phyloP scores from a whole-genome alignment of 2,113 vertebrate species.

The Nematolebias whitei region DNA sequence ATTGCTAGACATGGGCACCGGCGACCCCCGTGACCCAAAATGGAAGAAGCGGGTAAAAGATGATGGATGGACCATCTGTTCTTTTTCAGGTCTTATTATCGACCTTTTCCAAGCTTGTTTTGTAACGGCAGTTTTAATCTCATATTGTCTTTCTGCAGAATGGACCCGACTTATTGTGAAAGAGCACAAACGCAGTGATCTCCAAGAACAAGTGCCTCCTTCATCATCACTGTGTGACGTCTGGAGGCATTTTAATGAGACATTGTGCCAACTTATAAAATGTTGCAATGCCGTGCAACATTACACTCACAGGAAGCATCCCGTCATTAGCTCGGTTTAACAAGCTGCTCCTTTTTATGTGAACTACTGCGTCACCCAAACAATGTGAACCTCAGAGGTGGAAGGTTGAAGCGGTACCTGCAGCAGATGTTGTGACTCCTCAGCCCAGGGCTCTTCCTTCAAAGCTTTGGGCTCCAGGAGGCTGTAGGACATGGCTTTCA shows the following conservation, averaged over 20 bases:
- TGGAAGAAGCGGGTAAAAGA: no score
- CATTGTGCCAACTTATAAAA: constrained; percentile 25
- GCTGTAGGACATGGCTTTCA: constrained; percentile 50
- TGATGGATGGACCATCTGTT: no score
- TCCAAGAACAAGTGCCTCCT: background rate
- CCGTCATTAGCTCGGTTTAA: constrained; percentile 22
- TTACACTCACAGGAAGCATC: constrained; percentile 27
- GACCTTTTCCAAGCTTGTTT: background rate
- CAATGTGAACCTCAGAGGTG: background rate
- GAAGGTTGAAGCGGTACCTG: constrained; percentile 34
- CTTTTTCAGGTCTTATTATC: no score
- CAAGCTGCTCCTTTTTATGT: constrained; percentile 1
- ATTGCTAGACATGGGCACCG: no score
- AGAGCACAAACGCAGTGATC: background rate
- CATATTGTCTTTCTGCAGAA: background rate
- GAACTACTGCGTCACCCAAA: background rate
- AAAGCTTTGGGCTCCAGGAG: constrained; percentile 48
- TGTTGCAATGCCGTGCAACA: constrained; percentile 59
- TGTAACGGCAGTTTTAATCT: background rate
- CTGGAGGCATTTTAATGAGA: constrained; percentile 31
- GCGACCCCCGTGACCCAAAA: no score
- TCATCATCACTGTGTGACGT: constrained; percentile 9
- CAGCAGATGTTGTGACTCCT: constrained; percentile 45
- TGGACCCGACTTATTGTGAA: constrained; percentile 1
- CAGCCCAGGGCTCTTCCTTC: constrained; percentile 23